Conservation (phyloP, 2,797 vertebrate genomes). For the Acanthurus lineatus region DNA sequence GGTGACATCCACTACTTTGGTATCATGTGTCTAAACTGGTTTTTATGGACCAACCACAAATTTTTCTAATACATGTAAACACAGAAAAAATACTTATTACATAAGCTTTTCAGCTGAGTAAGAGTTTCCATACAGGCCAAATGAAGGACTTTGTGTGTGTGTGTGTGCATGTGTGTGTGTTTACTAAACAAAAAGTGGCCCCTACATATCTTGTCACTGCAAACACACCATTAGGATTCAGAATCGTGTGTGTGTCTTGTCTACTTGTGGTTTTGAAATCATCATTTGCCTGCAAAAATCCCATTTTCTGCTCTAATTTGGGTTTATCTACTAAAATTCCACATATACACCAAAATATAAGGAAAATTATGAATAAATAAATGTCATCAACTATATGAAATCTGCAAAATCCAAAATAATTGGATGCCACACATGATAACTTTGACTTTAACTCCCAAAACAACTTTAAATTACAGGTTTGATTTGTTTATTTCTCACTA, state of each 20-base stretch:
- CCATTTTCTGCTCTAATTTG: too few species aligned
- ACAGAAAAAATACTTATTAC: slow-evolving; percentile 30
- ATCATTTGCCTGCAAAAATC: background rate
- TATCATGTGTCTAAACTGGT: slow-evolving; percentile 9
- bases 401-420: too few species aligned
- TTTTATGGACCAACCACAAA: background rate
- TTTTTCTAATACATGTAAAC: slow-evolving; percentile 19
- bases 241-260: background rate
- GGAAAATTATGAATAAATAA: too few species aligned
- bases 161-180: slow-evolving; percentile 38
- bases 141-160: slow-evolving; percentile 8
- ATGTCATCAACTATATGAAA: too few species aligned
- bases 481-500: background rate
- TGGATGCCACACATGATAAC: too few species aligned
- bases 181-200: slow-evolving; percentile 47
- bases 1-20: background rate
- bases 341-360: too few species aligned
- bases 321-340: too few species aligned
- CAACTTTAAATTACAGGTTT: too few species aligned
- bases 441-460: too few species aligned
- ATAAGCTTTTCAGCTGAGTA: slow-evolving; percentile 24
- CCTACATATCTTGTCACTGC: slow-evolving; percentile 8
- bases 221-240: background rate
- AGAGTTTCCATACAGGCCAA: slow-evolving; percentile 42
- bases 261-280: background rate